Conservation (phyloP, 2,113 vertebrate genomes). For the cat (Felis catus) region F.catus_Fca126_mat1.0 CM031420.1:76726001-76726500, state of each 20-base stretch:
- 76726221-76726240: background rate
- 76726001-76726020: background rate
- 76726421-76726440: background rate
- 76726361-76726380: background rate
- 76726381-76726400: background rate
- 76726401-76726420: background rate
- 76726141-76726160: background rate
- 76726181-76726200: background rate
- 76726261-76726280: background rate
- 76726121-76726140: background rate
- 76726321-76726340: background rate
- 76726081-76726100: too few species aligned
- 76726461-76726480: background rate
- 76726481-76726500: background rate
- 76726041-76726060: background rate
- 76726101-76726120: background rate
- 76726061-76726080: background rate
- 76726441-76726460: background rate
- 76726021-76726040: background rate
- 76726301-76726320: background rate
- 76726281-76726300: background rate
- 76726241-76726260: background rate
- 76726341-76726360: conserved; percentile 8
- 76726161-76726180: background rate
- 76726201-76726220: background rate